A percentile compares a stretch with the other conserved stretches of the same genome.
Evolutionary conservation across 2,888 invertebrate genomes (phyloP).

Genomic region (Petrolisthes manimaculis): DNA sequence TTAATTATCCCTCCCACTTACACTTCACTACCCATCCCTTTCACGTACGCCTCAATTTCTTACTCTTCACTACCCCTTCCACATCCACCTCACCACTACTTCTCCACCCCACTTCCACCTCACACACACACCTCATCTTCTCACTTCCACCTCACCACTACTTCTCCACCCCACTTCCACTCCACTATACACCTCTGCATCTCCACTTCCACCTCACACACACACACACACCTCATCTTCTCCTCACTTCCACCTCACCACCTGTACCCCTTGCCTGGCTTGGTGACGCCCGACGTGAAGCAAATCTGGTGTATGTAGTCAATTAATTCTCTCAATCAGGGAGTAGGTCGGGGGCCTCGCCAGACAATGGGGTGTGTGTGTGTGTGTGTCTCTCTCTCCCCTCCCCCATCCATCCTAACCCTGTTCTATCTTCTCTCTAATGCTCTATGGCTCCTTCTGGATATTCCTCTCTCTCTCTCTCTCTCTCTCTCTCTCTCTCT

Average conservation of each 20-base stretch:
- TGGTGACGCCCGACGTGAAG: background rate
- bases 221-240: too few species aligned
- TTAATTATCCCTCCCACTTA: background rate
- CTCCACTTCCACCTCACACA: too few species aligned
- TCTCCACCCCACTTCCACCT: too few species aligned
- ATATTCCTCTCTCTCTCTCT: background rate
- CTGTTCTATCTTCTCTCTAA: background rate
- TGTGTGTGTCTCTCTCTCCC: background rate
- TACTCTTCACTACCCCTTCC: too few species aligned
- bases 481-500: too few species aligned
- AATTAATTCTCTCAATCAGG: constrained; percentile 13
- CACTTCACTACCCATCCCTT: background rate
- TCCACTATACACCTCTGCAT: too few species aligned
- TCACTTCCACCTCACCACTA: too few species aligned
- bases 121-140: too few species aligned
- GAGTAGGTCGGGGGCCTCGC: background rate
- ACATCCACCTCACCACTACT: too few species aligned
- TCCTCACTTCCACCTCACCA: too few species aligned
- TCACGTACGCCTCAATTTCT: too few species aligned
- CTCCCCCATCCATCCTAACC: background rate
- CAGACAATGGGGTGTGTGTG: background rate
- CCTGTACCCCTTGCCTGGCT: background rate
- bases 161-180: too few species aligned
- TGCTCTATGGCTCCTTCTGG: background rate
- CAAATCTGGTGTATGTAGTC: constrained; percentile 18